Base-by-base conservation (phyloP, 1,140 invertebrate species). In the Pseudomyrmex cubaensis region DNA sequence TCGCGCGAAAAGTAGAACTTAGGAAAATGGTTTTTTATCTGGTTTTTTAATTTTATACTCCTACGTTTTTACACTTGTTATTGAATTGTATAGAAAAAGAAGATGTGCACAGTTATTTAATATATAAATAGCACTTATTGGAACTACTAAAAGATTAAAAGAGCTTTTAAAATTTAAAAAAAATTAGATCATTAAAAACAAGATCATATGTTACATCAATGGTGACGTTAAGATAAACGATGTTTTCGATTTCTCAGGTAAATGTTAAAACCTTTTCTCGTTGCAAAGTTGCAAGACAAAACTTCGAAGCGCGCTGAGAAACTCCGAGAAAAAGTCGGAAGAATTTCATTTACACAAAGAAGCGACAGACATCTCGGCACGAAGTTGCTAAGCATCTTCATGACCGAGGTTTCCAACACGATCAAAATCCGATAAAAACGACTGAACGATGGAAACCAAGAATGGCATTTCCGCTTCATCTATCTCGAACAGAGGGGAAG, bases 381-480 rank as follows among this genome's bases (percentile, higher is more conserved):
- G 5, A 57, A 10, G 20, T 22, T 15, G 17, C 13, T 17, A 22
- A 4, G n/a, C 13, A 20, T 22, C 22, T 72, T 15, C 17, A 8
- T 5, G 20, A 10, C 13, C 12, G 20, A 9, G 64, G 69, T 20
- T 35, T 4, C 35, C 35, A 35, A 35, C 54, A n/a, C 64, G 64
- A 15, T 59, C 52, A 56, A 12, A 25, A 22, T 7, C n/a, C 48
- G 50, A 17, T 54, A 82, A 82, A 82, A 82, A 82, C 59, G 35
- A 56, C 46, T 46, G 46, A 82, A 54, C 77, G 15, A 22, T 73
- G 46, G 70, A 62, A 82, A 56, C 48, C 61, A 12, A 15, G 76
- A 59, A 63, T 48, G 57, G 78, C 62, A 63, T 75, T 82, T 82
- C 70, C 78, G 78, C 48, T 63, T 63, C 17, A 48, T n/a, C 73